A percentile compares a stretch with the other conserved stretches of the same genome.
phyloP scores from a whole-genome alignment of 2,797 vertebrate species.

The Macrochelys suwanniensis region DNA sequence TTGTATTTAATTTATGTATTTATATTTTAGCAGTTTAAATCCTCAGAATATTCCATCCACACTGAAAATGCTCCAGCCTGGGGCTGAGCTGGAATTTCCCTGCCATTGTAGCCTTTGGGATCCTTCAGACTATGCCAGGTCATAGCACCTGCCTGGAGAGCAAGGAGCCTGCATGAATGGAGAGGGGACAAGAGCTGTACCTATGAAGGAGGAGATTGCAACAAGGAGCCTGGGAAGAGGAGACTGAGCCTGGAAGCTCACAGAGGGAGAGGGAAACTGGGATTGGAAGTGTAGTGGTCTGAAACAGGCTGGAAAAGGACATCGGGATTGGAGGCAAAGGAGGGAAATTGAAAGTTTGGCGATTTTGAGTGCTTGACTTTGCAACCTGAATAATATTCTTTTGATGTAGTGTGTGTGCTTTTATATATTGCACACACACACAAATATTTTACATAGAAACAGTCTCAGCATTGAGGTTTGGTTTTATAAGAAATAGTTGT shows the following conservation, averaged over 20 bases:
- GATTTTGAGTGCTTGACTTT: too few relatives aligned
- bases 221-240: not conserved
- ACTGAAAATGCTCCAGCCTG: not conserved
- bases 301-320: not conserved
- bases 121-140: constrained; percentile 6
- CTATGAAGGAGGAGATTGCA: not conserved
- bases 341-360: too few relatives aligned
- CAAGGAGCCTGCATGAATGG: not conserved
- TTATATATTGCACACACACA: not conserved
- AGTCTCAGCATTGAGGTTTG: not conserved
- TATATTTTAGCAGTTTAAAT: not conserved
- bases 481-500: not conserved
- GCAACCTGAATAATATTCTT: not conserved
- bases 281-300: not conserved
- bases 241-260: not conserved
- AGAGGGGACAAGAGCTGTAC: not conserved
- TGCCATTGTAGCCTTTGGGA: constrained; percentile 5
- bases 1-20: not conserved
- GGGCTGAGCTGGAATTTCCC: not conserved
- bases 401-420: not conserved
- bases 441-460: not conserved
- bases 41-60: not conserved
- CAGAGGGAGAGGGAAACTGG: not conserved
- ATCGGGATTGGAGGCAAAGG: not conserved
- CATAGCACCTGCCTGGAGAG: not conserved